Percentiles rank a stretch among this genome's conserved stretches.
These are phyloP conservation scores for Laspeyria flexula DNA, from an alignment of 2,888 invertebrate species.

Conservation along the genomic window DNA sequence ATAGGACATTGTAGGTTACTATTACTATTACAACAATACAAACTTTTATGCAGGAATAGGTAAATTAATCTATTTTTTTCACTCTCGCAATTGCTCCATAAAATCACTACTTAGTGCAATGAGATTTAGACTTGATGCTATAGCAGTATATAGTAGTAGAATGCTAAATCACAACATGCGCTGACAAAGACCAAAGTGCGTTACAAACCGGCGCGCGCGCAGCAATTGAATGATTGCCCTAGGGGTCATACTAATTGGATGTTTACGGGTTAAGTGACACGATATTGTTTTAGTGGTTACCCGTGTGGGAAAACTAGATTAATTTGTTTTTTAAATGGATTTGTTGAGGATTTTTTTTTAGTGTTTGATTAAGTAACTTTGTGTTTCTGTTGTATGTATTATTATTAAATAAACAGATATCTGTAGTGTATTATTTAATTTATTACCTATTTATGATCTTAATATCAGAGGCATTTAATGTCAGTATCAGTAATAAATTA, in stretches of 20 bases:
- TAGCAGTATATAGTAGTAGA: not conserved
- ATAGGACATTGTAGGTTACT: too few species aligned
- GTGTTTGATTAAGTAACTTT: not conserved
- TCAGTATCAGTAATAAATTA: too few species aligned
- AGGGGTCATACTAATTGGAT: constrained; percentile 52
- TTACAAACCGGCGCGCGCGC: constrained; percentile 44
- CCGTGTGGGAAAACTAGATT: constrained; percentile 13
- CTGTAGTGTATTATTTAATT: too few species aligned
- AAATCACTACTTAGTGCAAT: too few species aligned
- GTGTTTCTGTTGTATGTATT: too few species aligned
- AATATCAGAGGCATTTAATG: too few species aligned
- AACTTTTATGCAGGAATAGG: too few species aligned
- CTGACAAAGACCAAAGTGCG: constrained; percentile 34
- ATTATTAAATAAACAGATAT: too few species aligned
- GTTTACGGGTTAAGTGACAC: constrained; percentile 41
- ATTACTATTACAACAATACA: too few species aligned
- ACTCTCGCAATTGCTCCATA: too few species aligned
- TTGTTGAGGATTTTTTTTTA: not conserved
- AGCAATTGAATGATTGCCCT: constrained; percentile 53
- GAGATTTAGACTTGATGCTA: not conserved
- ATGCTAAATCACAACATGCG: not conserved
- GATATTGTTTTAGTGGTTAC: constrained; percentile 25
- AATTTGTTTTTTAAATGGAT: not conserved
- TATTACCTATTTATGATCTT: too few species aligned
- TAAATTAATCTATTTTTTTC: too few species aligned